Evolutionary conservation across 2,888 invertebrate genomes (phyloP).

Genomic region (Lasioglossum villosulum): DNA sequence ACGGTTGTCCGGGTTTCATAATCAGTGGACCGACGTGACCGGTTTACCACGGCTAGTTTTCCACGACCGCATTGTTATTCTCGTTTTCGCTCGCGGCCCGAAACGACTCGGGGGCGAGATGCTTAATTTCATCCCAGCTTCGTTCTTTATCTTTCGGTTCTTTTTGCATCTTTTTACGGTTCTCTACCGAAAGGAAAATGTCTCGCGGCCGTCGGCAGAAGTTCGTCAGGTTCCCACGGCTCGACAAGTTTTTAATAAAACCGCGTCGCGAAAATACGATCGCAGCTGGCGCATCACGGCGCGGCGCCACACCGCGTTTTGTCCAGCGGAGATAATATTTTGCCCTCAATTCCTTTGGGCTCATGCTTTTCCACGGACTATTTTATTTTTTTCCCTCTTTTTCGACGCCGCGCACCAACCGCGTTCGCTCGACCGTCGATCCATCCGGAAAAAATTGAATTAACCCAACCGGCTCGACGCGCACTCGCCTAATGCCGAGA

Average conservation of each 20-base stretch:
- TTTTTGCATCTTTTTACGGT: too few relatives aligned
- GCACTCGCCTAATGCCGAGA: background rate
- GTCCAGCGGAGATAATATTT: slow-evolving; percentile 33
- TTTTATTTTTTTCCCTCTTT: background rate
- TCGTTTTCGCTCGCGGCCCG: background rate
- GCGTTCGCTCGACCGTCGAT: background rate
- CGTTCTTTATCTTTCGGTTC: slow-evolving; percentile 16
- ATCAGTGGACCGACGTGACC: slow-evolving; percentile 36
- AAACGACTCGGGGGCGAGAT: slow-evolving; percentile 13
- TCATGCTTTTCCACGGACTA: background rate
- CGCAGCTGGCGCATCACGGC: slow-evolving; percentile 32
- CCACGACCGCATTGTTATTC: slow-evolving; percentile 26
- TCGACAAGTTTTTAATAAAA: slow-evolving; percentile 50
- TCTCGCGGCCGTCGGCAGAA: background rate
- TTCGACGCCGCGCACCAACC: background rate
- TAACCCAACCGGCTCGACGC: slow-evolving; percentile 5
- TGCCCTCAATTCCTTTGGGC: background rate
- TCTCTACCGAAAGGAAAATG: background rate
- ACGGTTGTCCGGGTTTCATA: slow-evolving; percentile 9
- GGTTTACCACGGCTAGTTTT: slow-evolving; percentile 18
- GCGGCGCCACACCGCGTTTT: background rate
- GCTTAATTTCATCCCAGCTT: slow-evolving; percentile 40
- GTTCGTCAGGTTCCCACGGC: slow-evolving; percentile 6
- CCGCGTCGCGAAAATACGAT: slow-evolving; percentile 18
- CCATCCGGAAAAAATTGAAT: slow-evolving; percentile 14